These are phyloP conservation scores for Sarcophaga rosellei DNA, from an alignment of 2,888 invertebrate species.

Conservation along the genomic window DNA sequence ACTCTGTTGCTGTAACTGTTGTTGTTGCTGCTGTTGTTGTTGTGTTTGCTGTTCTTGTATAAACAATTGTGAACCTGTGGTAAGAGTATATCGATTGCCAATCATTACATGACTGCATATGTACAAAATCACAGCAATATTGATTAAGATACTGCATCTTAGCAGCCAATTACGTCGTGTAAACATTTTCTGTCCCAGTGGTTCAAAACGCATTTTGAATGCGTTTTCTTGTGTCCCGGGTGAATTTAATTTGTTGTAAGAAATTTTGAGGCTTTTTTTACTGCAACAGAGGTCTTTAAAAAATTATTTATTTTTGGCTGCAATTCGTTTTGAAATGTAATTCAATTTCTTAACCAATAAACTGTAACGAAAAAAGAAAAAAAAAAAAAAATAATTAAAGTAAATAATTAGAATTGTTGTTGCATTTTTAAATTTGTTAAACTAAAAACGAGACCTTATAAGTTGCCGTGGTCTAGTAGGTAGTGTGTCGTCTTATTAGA, in stretches of 20 bases:
- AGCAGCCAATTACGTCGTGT: slow-evolving; percentile 87
- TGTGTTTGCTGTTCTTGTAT: slow-evolving; percentile 79
- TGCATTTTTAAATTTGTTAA: background rate
- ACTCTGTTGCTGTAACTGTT: slow-evolving; percentile 61
- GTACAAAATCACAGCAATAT: slow-evolving; percentile 87
- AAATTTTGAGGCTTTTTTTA: slow-evolving; percentile 69
- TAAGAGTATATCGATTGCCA: slow-evolving; percentile 80
- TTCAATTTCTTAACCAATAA: background rate
- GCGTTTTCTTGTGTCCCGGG: slow-evolving; percentile 53
- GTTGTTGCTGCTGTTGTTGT: slow-evolving; percentile 67
- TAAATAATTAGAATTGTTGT: background rate
- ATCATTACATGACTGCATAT: slow-evolving; percentile 86
- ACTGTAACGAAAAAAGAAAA: slow-evolving; percentile 36
- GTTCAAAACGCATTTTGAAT: slow-evolving; percentile 77
- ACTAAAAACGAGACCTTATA: too few relatives aligned
- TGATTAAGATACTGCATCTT: slow-evolving; percentile 88
- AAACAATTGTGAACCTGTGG: slow-evolving; percentile 76
- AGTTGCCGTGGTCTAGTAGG: too few relatives aligned
- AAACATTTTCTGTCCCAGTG: slow-evolving; percentile 81
- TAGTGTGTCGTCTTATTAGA: too few relatives aligned
- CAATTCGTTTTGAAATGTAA: slow-evolving; percentile 1
- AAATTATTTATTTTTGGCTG: background rate
- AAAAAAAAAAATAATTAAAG: background rate
- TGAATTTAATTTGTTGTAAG: slow-evolving; percentile 53
- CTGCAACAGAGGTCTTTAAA: slow-evolving; percentile 11